Percentiles rank a stretch among this genome's conserved stretches.
Conservation (phyloP, 2,797 vertebrate genomes). For the Lagocephalus sceleratus region DNA sequence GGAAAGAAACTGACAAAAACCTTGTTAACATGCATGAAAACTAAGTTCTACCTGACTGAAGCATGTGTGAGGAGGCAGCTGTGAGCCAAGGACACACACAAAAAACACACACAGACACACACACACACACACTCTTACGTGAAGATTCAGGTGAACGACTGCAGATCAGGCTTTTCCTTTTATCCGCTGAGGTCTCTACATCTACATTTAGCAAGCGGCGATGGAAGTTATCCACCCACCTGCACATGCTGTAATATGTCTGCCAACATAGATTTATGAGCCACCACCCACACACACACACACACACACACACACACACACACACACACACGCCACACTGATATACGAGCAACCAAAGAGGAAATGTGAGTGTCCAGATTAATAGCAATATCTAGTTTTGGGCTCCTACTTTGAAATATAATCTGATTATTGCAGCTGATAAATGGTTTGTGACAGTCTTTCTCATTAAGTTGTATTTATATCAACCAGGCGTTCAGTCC, state of each 20-base stretch:
- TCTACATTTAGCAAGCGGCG: constrained; percentile 31
- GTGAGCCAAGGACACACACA: constrained; percentile 4
- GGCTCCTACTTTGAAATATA: no score
- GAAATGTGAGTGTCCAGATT: constrained; percentile 37
- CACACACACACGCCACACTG: constrained; percentile 16
- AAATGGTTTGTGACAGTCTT: no score
- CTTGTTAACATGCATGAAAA: no score
- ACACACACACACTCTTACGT: not conserved
- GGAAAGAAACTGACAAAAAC: no score
- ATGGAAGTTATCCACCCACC: constrained; percentile 45
- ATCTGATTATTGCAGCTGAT: no score
- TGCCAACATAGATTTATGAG: constrained; percentile 49
- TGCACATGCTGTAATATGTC: constrained; percentile 35
- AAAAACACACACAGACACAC: not conserved
- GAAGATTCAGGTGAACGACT: constrained; percentile 1
- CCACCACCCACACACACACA: constrained; percentile 17
- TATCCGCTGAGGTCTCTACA: constrained; percentile 13
- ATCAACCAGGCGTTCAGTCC: no score
- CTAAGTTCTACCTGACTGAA: constrained; percentile 4
- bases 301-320: constrained; percentile 23
- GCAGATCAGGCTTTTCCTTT: constrained; percentile 11
- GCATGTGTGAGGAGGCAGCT: constrained; percentile 27
- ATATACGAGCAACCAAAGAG: constrained; percentile 24
- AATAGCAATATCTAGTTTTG: constrained; percentile 11
- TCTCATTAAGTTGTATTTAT: not conserved